A percentile compares a stretch with the other conserved stretches of the same genome.
phyloP scores from a whole-genome alignment of 2,888 invertebrate genomes.

The Chrysina gloriosa region DNA sequence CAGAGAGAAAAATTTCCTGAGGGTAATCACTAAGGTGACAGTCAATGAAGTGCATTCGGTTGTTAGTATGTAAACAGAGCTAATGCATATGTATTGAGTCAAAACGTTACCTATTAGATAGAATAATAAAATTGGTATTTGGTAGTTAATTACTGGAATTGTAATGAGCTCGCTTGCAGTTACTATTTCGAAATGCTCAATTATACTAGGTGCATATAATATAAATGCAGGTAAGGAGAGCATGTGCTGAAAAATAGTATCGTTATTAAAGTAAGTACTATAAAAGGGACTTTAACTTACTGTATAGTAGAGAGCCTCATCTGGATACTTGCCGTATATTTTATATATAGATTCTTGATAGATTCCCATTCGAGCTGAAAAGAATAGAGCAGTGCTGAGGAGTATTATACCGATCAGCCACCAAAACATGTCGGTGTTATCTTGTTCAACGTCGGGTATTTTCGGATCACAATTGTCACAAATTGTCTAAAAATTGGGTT shows the following conservation, averaged over 20 bases:
- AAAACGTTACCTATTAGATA: constrained; percentile 85
- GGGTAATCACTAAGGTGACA: constrained; percentile 94
- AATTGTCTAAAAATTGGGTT: constrained; percentile 37
- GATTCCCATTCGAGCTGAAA: constrained; percentile 93
- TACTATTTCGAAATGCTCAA: constrained; percentile 80
- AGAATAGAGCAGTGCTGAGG: constrained; percentile 86
- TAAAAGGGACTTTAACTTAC: constrained; percentile 63
- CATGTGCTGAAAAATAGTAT: constrained; percentile 75
- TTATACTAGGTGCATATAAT: constrained; percentile 81
- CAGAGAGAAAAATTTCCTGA: constrained; percentile 94
- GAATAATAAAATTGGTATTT: constrained; percentile 79
- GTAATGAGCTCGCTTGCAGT: constrained; percentile 71
- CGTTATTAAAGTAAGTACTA: constrained; percentile 43
- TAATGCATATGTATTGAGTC: constrained; percentile 94
- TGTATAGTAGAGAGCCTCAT: constrained; percentile 88
- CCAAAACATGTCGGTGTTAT: constrained; percentile 67
- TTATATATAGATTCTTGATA: constrained; percentile 90
- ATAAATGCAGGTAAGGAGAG: constrained; percentile 91
- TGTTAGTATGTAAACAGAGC: constrained; percentile 93
- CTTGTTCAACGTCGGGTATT: constrained; percentile 51
- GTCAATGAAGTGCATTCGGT: constrained; percentile 94
- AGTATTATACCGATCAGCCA: constrained; percentile 81
- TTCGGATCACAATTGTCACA: constrained; percentile 58
- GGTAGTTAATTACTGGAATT: constrained; percentile 72
- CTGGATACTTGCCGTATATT: constrained; percentile 90